Evolutionary conservation across 64 coral and sea anemone species (phyloP), one percentile per base, ranked within the genome.

Genomic region (Platygyra sinensis): DNA sequence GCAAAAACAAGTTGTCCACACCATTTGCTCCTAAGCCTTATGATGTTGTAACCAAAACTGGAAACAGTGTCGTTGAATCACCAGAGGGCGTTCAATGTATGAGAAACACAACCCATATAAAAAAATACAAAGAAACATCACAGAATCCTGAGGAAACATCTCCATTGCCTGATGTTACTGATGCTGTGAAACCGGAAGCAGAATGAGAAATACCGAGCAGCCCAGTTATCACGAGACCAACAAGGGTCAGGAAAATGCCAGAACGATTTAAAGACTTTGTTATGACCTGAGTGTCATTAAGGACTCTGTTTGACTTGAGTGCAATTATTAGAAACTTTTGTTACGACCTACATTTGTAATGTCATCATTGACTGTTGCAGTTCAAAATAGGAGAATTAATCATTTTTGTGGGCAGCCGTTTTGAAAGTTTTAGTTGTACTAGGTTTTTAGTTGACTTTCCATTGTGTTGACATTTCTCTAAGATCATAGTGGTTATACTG

Each of bases 1-100:
- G 63, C 11, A 29, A 75, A 39, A 85, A 91, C 81, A 92, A 92
- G 61, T 72, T 85, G 60, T 86, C 90, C 0, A 92, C 81, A 52
- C 24, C 62, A 50, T 92, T 92, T 78, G 90, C 25, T 36, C 60
- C 32, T 42, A 22, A 86, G 38, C 90, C 81, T 3, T 78, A 92
- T 69, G 29, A 92, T 6, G 83, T 86, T 33, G 60, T 87, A 30
- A 86, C 52, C 42, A 86, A 75, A 25, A 62, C 74, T 24, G 82
- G 82, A 8, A 46, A 46, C 63, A 81, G 63, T 50, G 76, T 90
- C 25, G 62, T 81, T 3, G 78, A 79, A 49, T 80, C 88, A 38
- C 42, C 76, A 22, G 18, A 80, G 15, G 77, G 76, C 46, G 61
- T 80, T 39, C 75, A 81, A 49, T 54, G 50, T 15, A 76, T 72